phyloP scores from a whole-genome alignment of 1,140 invertebrate genomes.

The Neodiprion virginianus region DNA sequence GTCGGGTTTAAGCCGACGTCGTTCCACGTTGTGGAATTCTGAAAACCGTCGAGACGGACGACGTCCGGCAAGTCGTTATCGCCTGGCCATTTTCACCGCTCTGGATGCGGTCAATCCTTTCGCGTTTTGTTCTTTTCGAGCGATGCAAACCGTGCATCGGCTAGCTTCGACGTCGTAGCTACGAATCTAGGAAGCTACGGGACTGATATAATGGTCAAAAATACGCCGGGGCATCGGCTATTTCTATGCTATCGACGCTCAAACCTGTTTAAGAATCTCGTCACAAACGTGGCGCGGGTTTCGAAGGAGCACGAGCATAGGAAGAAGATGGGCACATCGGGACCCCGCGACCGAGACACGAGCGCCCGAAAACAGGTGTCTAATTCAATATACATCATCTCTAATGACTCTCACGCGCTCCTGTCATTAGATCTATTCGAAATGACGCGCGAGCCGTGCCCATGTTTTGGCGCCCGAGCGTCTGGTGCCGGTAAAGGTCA shows the following conservation, averaged over 20 bases:
- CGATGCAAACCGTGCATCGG: too few relatives aligned
- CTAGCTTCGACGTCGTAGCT: too few relatives aligned
- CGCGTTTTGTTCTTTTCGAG: too few relatives aligned
- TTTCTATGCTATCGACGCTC: too few relatives aligned
- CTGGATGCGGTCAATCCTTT: neutral
- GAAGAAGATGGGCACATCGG: too few relatives aligned
- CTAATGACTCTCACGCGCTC: conserved; percentile 13
- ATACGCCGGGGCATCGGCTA: too few relatives aligned
- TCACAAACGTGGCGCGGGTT: neutral
- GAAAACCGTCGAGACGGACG: neutral
- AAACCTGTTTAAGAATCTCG: neutral
- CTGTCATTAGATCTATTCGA: conserved; percentile 5
- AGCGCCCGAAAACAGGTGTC: conserved; percentile 4
- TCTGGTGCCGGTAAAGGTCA: neutral
- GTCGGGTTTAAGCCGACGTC: too few relatives aligned
- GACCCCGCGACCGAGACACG: too few relatives aligned
- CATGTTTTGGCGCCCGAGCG: conserved; percentile 10
- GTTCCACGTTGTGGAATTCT: too few relatives aligned
- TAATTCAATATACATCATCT: conserved; percentile 11
- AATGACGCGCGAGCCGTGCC: neutral
- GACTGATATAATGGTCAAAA: too few relatives aligned
- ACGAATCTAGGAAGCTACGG: too few relatives aligned
- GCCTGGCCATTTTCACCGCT: neutral
- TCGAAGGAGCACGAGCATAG: neutral
- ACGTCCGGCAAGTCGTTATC: neutral